These are phyloP conservation scores for Capreolus pygargus DNA, from an alignment of 2,113 vertebrate genomes.

Conservation along the genomic window DNA sequence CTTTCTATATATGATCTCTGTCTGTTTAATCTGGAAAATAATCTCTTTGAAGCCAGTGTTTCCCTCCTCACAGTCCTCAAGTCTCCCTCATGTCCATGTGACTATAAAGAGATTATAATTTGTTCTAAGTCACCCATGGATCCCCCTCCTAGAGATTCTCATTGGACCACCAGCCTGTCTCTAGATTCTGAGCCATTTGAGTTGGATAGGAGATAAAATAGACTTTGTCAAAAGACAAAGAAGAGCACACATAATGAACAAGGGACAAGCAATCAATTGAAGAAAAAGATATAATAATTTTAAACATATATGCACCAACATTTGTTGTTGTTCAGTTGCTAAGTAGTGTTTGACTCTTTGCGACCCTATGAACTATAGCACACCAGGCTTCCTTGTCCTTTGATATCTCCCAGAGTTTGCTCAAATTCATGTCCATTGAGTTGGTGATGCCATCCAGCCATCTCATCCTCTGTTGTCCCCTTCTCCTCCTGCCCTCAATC, in stretches of 20 bases:
- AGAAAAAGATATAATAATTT: not conserved
- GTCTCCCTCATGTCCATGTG: not conserved
- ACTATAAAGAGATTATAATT: not conserved
- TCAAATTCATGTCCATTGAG: not conserved
- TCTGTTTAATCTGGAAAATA: not conserved
- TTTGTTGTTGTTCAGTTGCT: not conserved
- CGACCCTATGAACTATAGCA: not conserved
- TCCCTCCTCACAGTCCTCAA: not conserved
- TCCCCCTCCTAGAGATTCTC: not conserved
- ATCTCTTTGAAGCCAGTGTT: not conserved
- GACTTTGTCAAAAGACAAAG: not conserved
- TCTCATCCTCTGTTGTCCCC: not conserved
- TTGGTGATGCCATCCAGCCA: not conserved
- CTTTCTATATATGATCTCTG: not conserved
- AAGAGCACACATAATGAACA: not conserved
- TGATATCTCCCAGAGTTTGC: not conserved
- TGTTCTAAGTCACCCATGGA: not conserved
- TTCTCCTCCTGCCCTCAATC: not conserved
- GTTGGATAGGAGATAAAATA: not conserved
- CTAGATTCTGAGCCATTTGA: not conserved
- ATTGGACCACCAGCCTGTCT: not conserved
- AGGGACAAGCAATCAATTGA: not conserved
- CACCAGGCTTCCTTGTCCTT: not conserved
- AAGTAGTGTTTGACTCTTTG: not conserved
- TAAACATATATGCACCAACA: not conserved